Base-by-base conservation (phyloP, 2,797 vertebrate species). In the Brachyrhaphis roseni region DNA sequence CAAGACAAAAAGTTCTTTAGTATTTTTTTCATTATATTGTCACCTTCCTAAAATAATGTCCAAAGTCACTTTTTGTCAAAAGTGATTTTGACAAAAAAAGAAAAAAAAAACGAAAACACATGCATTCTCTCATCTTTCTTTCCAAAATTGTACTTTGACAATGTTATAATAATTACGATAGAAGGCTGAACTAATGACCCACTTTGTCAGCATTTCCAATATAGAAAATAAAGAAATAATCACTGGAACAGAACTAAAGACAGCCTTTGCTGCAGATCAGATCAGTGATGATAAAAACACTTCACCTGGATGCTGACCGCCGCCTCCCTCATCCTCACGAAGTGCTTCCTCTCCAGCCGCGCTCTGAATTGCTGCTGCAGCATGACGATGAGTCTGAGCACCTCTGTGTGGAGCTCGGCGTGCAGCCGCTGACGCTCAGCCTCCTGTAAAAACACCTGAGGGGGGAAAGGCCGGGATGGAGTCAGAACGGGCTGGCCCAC, bases 381-480 rank as follows among this genome's bases (percentile, higher is more conserved):
- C 47, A 95, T 85, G 4, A 95, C 90, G 70, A 99, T 98, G 53
- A 97, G 95, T 80, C 93, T 92, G 82, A 99, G 94, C 46, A 99
- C 98, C 83, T 98, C 97, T 74, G 91, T 90, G 82, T 99, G 98
- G 81, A 99, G 96, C 70, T 96, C 79, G 66, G 96, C 97, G 92
- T 98, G 97, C 45, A 99, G 93, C 47, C 90, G 92, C 93, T 99
- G 98, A 15, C 98, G 95, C 76, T 96, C 97, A 8, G 92, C 95
- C 80, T 99, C 98, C 86, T 96, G 97, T 86, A 99, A 36, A 80
- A 99, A 99, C 83, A 99, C 97, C 98, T 99, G 91, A 55, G 77
- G 79, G 88, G 89, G 72, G 85, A 83, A 46, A 75, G 39, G 78
- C 76, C 79, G 26, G 0, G 72, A 75, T 41, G 59, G 41, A 76